phyloP scores from a whole-genome alignment of 2,888 invertebrate species.

The Mythimna lalbum region DNA sequence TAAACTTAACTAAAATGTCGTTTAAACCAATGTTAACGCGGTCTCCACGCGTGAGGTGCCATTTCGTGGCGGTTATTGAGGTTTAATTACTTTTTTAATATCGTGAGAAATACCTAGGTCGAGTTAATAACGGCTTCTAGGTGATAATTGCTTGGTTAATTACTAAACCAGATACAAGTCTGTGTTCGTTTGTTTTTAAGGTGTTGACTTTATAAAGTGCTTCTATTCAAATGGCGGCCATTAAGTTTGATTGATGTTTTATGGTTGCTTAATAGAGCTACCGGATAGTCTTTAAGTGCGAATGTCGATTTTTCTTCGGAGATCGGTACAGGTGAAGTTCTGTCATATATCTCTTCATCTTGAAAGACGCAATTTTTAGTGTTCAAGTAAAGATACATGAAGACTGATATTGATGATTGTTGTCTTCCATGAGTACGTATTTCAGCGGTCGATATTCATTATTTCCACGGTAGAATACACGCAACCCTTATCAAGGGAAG shows the following conservation, averaged over 20 bases:
- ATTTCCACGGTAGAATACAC: slow-evolving; percentile 81
- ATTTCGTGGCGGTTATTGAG: slow-evolving; percentile 64
- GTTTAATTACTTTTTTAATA: slow-evolving; percentile 66
- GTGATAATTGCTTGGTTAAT: slow-evolving; percentile 70
- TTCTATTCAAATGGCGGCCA: slow-evolving; percentile 53
- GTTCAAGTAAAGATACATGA: neutral
- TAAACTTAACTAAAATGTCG: slow-evolving; percentile 37
- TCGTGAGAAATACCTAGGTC: slow-evolving; percentile 70
- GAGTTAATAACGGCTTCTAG: slow-evolving; percentile 67
- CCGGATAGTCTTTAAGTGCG: slow-evolving; percentile 35
- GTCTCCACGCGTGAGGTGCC: slow-evolving; percentile 48
- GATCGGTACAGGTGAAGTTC: slow-evolving; percentile 22
- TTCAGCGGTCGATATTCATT: slow-evolving; percentile 85
- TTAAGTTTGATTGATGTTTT: slow-evolving; percentile 63
- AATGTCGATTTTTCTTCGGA: slow-evolving; percentile 28
- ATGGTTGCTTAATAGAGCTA: slow-evolving; percentile 48
- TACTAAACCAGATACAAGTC: slow-evolving; percentile 60
- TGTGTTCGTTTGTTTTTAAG: slow-evolving; percentile 53
- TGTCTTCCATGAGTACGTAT: slow-evolving; percentile 58
- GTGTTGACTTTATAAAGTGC: slow-evolving; percentile 64
- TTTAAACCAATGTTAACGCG: slow-evolving; percentile 40
- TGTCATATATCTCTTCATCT: neutral
- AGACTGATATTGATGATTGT: slow-evolving; percentile 45
- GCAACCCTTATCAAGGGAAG: slow-evolving; percentile 90
- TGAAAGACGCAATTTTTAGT: neutral